Percentiles rank a stretch among this genome's conserved stretches.
Evolutionary conservation across 2,113 vertebrate genomes (phyloP).

Genomic region (Mormoops blainvillei): DNA sequence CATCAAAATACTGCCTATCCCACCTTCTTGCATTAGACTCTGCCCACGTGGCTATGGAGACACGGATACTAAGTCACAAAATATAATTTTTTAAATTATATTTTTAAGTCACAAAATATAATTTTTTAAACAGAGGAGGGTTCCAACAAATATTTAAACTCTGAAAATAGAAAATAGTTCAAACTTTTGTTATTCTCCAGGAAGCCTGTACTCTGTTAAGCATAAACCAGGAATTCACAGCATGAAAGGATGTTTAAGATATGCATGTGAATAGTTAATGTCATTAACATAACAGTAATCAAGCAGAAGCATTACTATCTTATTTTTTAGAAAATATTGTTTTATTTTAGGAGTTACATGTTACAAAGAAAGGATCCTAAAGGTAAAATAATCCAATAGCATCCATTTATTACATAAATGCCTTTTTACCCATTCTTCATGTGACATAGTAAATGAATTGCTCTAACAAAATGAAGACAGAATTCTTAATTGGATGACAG

Average conservation of each 20-base stretch:
- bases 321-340: not conserved
- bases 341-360: not conserved
- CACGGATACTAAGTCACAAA: not conserved
- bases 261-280: not conserved
- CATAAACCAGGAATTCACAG: not conserved
- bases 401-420: not conserved
- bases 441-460: slow-evolving; percentile 22
- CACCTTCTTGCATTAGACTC: not conserved
- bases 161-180: not conserved
- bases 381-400: not conserved
- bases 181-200: not conserved
- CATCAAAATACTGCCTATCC: not conserved
- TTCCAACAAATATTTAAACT: not conserved
- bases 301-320: not conserved
- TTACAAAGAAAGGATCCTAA: not conserved
- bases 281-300: not conserved
- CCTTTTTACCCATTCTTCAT: not conserved
- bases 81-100: not conserved
- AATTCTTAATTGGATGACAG: slow-evolving; percentile 34
- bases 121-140: not conserved
- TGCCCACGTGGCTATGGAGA: not conserved
- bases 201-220: not conserved
- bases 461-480: not conserved
- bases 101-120: not conserved
- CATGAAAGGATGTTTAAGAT: not conserved